phyloP scores from a whole-genome alignment of 2,113 vertebrate genomes.

The Leuciscus idus region DNA sequence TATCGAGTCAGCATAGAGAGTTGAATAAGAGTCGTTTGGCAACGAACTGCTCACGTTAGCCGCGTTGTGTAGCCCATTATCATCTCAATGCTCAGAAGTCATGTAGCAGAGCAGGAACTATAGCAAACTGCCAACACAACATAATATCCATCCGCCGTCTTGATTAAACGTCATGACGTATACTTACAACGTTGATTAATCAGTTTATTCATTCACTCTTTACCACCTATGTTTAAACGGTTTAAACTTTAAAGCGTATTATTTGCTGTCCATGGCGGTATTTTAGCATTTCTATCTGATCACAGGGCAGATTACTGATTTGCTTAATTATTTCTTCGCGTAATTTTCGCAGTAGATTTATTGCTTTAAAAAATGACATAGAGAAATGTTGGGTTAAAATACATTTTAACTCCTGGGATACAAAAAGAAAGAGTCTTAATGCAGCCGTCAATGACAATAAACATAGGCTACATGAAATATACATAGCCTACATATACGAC shows the following conservation, averaged over 20 bases:
- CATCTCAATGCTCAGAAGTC: neutral
- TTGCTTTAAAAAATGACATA: neutral
- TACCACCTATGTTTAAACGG: neutral
- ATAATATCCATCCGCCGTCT: constrained; percentile 40
- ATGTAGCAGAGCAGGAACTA: constrained; percentile 15
- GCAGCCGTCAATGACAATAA: too few species aligned
- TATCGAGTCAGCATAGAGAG: too few species aligned
- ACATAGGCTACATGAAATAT: too few species aligned
- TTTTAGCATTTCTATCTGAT: neutral
- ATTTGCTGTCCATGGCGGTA: neutral
- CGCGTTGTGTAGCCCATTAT: neutral
- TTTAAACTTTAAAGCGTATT: neutral
- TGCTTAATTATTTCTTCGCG: neutral
- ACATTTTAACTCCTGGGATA: neutral
- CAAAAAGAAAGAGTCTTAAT: neutral
- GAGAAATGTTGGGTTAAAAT: neutral
- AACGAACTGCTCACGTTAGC: neutral
- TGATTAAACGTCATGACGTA: constrained; percentile 39
- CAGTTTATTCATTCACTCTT: neutral
- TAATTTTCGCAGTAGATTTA: neutral
- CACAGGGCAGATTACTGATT: neutral
- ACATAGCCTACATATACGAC: too few species aligned
- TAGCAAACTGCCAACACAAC: constrained; percentile 3
- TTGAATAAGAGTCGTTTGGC: neutral
- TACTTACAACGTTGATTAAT: neutral